These are phyloP conservation scores for Argentina silus DNA, from an alignment of 2,797 vertebrate genomes.

Conservation along the genomic window DNA sequence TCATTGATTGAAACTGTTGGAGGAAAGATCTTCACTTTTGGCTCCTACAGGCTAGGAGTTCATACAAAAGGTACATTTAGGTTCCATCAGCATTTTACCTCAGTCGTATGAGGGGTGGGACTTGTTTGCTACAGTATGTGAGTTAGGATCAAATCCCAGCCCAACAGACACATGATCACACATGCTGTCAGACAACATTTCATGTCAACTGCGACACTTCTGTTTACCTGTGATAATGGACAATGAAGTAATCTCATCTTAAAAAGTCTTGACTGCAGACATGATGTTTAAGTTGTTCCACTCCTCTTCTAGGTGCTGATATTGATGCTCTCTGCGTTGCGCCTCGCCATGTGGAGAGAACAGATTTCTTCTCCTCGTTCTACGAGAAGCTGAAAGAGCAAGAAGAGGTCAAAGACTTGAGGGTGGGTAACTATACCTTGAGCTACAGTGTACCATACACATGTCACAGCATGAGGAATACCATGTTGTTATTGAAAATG, in stretches of 20 bases:
- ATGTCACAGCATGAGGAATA: too few relatives aligned
- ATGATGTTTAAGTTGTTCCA: background rate
- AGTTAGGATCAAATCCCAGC: too few relatives aligned
- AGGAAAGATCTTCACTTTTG: slow-evolving; percentile 92
- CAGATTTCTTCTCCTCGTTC: slow-evolving; percentile 91
- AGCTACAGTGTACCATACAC: too few relatives aligned
- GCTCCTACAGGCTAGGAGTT: slow-evolving; percentile 88
- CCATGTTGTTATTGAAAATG: background rate
- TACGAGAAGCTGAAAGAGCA: slow-evolving; percentile 89
- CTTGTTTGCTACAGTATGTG: background rate
- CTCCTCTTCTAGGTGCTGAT: slow-evolving; percentile 82
- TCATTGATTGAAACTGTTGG: slow-evolving; percentile 86
- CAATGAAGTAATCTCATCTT: background rate
- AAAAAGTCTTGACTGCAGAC: background rate
- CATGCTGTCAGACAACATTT: too few relatives aligned
- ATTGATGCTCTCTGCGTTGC: slow-evolving; percentile 90
- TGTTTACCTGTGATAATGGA: background rate
- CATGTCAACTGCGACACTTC: too few relatives aligned
- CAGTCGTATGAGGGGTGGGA: background rate
- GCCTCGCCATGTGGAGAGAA: slow-evolving; percentile 86
- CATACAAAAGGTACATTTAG: slow-evolving; percentile 88
- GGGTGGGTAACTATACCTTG: slow-evolving; percentile 67
- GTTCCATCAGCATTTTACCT: background rate
- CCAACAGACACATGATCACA: background rate
- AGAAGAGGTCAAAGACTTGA: slow-evolving; percentile 88